Percentiles rank a stretch among this genome's conserved stretches.
These are phyloP conservation scores for Argyrosomus regius DNA, from an alignment of 2,797 vertebrate genomes.

Conservation along the genomic window DNA sequence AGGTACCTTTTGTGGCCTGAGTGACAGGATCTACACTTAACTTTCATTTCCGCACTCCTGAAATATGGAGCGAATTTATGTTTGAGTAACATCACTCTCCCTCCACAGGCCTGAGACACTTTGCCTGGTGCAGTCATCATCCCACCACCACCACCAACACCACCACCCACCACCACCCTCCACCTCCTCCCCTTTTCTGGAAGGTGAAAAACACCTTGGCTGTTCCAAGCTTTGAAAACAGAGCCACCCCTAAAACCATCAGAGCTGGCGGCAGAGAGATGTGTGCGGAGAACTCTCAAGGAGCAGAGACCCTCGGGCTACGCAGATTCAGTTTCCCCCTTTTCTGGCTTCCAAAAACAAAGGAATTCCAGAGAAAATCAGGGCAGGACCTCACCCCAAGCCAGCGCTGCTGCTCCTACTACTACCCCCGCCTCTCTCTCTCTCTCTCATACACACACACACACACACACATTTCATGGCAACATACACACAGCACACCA, in stretches of 20 bases:
- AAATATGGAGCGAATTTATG: conserved; percentile 66
- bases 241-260: conserved; percentile 77
- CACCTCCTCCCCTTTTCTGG: conserved; percentile 32
- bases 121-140: conserved; percentile 61
- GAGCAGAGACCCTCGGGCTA: conserved; percentile 81
- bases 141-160: neutral
- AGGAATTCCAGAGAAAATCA: conserved; percentile 88
- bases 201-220: conserved; percentile 79
- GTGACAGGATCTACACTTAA: conserved; percentile 64
- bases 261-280: conserved; percentile 67
- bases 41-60: conserved; percentile 60
- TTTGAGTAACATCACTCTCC: conserved; percentile 64
- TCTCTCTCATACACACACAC: conserved; percentile 23
- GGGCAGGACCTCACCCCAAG: conserved; percentile 83
- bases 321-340: conserved; percentile 83
- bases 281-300: conserved; percentile 80
- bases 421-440: conserved; percentile 32
- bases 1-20: conserved; percentile 37
- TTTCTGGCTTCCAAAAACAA: conserved; percentile 85
- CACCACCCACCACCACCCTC: no score
- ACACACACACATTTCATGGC: conserved; percentile 23
- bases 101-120: conserved; percentile 55
- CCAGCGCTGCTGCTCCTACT: conserved; percentile 52
- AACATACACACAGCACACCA: conserved; percentile 47
- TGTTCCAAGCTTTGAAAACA: conserved; percentile 77